Base-by-base conservation (phyloP, 2,888 invertebrate species). In the Hypercompe scribonia region DNA sequence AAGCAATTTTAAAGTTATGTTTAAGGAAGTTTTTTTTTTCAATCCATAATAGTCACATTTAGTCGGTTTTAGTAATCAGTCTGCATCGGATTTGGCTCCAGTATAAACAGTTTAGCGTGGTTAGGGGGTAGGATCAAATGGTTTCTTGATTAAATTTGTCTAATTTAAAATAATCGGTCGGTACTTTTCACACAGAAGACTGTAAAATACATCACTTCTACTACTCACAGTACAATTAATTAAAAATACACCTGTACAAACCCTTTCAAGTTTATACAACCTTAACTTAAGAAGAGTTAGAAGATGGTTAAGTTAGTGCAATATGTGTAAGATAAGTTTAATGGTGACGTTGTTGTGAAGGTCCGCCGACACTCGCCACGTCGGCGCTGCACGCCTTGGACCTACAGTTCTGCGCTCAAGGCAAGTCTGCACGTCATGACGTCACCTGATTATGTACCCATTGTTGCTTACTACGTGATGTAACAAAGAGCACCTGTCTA, bases 381-480 rank as follows among this genome's bases (percentile, higher is more conserved):
- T 93, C 95, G 88, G 95, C 96, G 80, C 94, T 95, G 79, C 94
- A 95, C 91, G 94, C 95, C 78, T 91, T 93, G 88, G 95, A 93
- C 91, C 92, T 94, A 77, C 94, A 94, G 91, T 95, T 93, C 92
- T 93, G 93, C 93, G 93, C 95, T 86, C 93, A 93, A 94, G 93
- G 95, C 94, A 95, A 93, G 94, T 95, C 71, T 78, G 64, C 76
- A 76, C 77, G 75, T 76, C 74, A 80, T 81, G 54, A 72, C 72
- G 66, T 75, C 72, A 67, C 46, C 33, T 65, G 46, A 61, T 73
- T 64, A n/a, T 73, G 5, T 73, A 34, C 58, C 21, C 36, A 73
- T 71, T 42, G 39, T 66, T 54, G 11, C 21, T n/a, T 64, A 8
- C 42, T 67, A 33, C 67, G 28, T 42, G 24, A 54, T 28, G 11